Conservation (phyloP, 2,113 vertebrate species). For the Rhabdornis inornatus region DNA sequence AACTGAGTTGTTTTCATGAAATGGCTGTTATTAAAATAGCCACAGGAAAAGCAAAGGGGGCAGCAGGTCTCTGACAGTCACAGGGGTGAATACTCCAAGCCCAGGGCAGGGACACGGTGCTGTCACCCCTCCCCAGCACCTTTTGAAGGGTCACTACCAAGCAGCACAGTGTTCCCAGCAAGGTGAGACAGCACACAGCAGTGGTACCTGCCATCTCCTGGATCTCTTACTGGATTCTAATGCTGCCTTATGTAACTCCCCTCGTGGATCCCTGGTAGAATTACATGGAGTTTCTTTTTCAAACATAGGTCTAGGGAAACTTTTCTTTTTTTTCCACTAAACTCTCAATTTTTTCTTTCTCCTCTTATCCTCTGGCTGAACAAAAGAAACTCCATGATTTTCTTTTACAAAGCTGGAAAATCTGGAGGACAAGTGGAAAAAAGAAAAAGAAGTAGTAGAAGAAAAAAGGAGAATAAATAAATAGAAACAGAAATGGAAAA, state of each 20-base stretch:
- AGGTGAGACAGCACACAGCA: not conserved
- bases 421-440: not conserved
- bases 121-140: not conserved
- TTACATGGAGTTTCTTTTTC: not conserved
- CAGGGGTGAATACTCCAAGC: not conserved
- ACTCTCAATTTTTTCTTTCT: not conserved
- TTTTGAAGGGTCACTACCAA: not conserved
- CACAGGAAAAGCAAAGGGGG: not conserved
- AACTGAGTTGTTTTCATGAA: not conserved
- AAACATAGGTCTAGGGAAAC: not conserved
- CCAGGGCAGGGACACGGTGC: accelerated
- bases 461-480: not conserved
- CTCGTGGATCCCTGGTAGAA: not conserved
- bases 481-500: not conserved
- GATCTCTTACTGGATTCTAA: not conserved
- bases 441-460: not conserved
- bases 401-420: not conserved
- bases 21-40: not conserved
- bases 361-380: not conserved
- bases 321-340: not conserved
- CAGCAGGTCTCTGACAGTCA: not conserved
- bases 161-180: not conserved
- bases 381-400: not conserved
- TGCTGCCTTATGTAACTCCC: not conserved
- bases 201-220: not conserved